phyloP scores from a whole-genome alignment of 1,140 invertebrate genomes.

The Ceratina australensis region DNA sequence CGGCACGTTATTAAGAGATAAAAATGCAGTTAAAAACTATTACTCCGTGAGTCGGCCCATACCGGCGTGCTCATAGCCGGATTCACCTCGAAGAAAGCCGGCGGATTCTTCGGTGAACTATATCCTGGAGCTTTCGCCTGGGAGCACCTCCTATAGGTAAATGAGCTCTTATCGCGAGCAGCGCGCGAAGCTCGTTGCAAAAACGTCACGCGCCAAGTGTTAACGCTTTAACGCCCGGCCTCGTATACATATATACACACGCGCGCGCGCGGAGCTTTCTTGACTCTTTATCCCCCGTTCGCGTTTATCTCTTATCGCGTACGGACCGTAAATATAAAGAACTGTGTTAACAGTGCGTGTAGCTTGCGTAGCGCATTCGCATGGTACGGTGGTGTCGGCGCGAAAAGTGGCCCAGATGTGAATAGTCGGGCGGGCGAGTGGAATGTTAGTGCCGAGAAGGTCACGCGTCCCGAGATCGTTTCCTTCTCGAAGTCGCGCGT shows the following conservation, averaged over 20 bases:
- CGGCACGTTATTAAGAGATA: slow-evolving; percentile 28
- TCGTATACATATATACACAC: too few species aligned
- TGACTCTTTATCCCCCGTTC: neutral
- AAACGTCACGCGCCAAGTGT: slow-evolving; percentile 28
- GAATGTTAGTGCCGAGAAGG: neutral
- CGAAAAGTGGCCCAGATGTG: slow-evolving; percentile 6
- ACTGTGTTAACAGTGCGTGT: neutral
- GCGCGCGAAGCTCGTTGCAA: neutral
- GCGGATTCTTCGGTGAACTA: slow-evolving; percentile 6
- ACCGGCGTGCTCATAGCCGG: neutral
- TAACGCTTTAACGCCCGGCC: neutral
- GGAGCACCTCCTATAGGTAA: slow-evolving; percentile 22
- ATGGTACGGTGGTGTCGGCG: neutral
- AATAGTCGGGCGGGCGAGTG: neutral
- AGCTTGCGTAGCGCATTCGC: too few species aligned
- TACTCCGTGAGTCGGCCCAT: neutral
- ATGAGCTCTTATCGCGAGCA: slow-evolving; percentile 40
- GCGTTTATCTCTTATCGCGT: neutral
- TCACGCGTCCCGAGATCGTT: slow-evolving; percentile 31
- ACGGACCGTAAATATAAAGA: slow-evolving; percentile 22
- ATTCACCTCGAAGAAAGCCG: neutral
- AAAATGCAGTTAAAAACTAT: slow-evolving; percentile 45
- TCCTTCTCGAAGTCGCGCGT: slow-evolving; percentile 42
- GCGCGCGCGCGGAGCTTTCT: neutral
- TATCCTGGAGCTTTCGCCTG: slow-evolving; percentile 5